These are phyloP conservation scores for Aviceda subcristata DNA, from an alignment of 2,113 vertebrate species.

Conservation along the genomic window DNA sequence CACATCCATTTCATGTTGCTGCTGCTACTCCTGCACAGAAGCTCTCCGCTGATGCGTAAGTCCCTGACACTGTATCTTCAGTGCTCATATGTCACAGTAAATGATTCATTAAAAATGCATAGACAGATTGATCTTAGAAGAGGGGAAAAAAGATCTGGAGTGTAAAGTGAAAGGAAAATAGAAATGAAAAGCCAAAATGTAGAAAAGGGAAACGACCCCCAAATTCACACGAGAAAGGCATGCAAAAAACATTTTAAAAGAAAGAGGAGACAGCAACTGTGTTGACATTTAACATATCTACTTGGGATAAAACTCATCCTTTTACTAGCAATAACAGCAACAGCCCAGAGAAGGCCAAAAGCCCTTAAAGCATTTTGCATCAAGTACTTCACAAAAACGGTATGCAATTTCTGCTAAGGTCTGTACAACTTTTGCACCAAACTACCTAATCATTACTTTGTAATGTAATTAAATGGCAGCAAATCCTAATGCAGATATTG, in stretches of 20 bases:
- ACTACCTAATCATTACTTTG: background rate
- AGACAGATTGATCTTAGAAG: conserved; percentile 27
- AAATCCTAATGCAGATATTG: background rate
- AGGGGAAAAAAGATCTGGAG: background rate
- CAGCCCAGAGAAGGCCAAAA: background rate
- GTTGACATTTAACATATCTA: background rate
- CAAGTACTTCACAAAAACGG: background rate
- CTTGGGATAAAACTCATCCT: conserved; percentile 6
- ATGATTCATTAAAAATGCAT: conserved; percentile 54
- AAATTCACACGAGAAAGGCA: background rate
- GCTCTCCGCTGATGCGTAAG: conserved; percentile 1
- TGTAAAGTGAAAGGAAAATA: background rate
- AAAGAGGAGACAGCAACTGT: background rate
- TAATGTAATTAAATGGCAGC: background rate
- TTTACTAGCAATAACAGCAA: conserved; percentile 5
- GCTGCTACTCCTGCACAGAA: background rate
- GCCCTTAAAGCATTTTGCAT: background rate
- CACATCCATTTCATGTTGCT: conserved; percentile 8
- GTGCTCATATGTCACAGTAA: conserved; percentile 26
- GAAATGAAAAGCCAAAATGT: background rate
- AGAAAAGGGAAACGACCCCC: background rate
- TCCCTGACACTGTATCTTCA: conserved; percentile 20
- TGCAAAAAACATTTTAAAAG: background rate
- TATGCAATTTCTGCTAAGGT: background rate
- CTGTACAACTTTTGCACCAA: background rate